Conservation (phyloP, 2,888 invertebrate species). For the Helicoverpa assulta region DNA sequence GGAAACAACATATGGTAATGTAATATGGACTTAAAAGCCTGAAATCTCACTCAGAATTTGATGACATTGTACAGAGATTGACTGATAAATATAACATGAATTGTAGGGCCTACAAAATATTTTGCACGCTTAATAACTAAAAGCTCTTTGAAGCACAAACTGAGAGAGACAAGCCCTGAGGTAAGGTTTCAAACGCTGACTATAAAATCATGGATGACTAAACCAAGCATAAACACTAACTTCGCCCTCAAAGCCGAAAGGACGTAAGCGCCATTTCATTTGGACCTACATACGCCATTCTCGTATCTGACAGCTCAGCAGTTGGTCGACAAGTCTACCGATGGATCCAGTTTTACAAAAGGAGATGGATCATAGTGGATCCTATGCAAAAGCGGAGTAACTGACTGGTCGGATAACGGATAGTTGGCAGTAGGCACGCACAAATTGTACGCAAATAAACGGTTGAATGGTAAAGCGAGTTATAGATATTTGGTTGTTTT, state of each 20-base stretch:
- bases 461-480: not conserved
- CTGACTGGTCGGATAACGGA: constrained; percentile 1
- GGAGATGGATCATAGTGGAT: constrained; percentile 8
- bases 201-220: constrained; percentile 16
- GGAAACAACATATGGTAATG: no score
- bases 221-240: constrained; percentile 1
- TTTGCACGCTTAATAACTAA: no score
- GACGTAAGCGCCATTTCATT: no score
- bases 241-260: no score
- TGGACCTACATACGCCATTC: no score
- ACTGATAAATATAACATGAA: no score
- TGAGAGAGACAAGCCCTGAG: not conserved
- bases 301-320: no score
- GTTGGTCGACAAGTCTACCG: constrained; percentile 9
- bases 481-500: no score
- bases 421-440: not conserved
- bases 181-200: not conserved
- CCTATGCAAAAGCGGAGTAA: constrained; percentile 3
- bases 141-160: not conserved
- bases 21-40: no score
- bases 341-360: constrained; percentile 10
- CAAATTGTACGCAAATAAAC: not conserved
- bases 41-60: no score
- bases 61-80: no score
- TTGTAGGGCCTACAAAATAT: no score